Percentiles rank a stretch among this genome's conserved stretches.
phyloP scores from a whole-genome alignment of 2,797 vertebrate species.

The Oreochromis mossambicus region DNA sequence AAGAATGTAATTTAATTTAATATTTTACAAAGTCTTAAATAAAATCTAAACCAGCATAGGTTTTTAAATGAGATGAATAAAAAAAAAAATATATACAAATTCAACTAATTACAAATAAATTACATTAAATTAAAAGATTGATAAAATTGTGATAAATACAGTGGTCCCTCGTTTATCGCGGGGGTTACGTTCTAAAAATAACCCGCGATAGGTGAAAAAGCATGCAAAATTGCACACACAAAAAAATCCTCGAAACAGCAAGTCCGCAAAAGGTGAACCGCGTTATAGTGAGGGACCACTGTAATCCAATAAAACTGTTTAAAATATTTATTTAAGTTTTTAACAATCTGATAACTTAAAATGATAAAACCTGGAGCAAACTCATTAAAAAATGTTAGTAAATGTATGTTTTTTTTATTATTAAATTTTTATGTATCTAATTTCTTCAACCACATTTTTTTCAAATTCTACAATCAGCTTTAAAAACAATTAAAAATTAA shows the following conservation, averaged over 20 bases:
- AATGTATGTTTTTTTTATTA: neutral
- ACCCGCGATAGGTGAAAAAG: too few species aligned
- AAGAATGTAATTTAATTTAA: neutral
- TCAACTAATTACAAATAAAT: neutral
- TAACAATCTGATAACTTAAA: too few species aligned
- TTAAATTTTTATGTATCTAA: neutral
- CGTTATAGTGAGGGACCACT: too few species aligned
- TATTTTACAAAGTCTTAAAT: neutral
- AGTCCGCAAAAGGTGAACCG: too few species aligned
- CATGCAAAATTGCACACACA: too few species aligned
- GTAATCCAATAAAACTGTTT: too few species aligned
- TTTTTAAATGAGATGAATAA: neutral
- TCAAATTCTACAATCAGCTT: neutral
- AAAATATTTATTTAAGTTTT: too few species aligned
- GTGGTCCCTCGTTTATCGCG: too few species aligned
- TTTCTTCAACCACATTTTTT: neutral
- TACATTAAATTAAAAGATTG: neutral
- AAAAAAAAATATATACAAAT: neutral
- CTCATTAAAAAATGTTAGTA: neutral
- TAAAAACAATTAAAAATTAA: neutral
- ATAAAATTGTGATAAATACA: neutral
- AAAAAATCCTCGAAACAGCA: too few species aligned
- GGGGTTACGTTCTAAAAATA: too few species aligned
- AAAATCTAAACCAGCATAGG: neutral
- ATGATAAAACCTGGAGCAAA: too few species aligned